Conservation (phyloP, 1,140 invertebrate genomes). For the Zaprionus ornatus region DNA sequence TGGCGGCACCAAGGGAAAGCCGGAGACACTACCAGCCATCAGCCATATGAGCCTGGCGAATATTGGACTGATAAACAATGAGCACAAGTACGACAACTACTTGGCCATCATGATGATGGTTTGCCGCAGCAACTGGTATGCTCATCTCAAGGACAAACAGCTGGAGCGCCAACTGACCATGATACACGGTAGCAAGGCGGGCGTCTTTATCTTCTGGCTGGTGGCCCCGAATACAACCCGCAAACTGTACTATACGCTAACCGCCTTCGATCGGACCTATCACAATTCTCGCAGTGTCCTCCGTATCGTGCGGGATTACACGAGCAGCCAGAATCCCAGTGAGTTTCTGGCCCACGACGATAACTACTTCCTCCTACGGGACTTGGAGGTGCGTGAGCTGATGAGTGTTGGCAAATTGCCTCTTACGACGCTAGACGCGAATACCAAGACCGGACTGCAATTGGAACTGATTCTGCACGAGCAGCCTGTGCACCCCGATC, state of each 20-base stretch:
- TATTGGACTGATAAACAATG: constrained; percentile 1
- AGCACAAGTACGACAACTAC: constrained; percentile 17
- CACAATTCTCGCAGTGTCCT: constrained; percentile 32
- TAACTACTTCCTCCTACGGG: constrained; percentile 43
- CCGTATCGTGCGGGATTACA: constrained; percentile 24
- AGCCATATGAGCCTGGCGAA: constrained; percentile 22
- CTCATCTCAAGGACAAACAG: constrained; percentile 24
- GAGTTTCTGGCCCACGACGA: constrained; percentile 25
- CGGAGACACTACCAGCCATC: neutral
- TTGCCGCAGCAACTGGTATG: constrained; percentile 33
- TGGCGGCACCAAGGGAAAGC: constrained; percentile 10
- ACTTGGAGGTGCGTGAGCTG: constrained; percentile 25
- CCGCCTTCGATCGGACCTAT: constrained; percentile 36
- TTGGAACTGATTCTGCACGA: constrained; percentile 42
- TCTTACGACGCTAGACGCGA: no score
- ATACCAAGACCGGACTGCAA: constrained; percentile 1
- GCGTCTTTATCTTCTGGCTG: constrained; percentile 49
- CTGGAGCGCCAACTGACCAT: constrained; percentile 2
- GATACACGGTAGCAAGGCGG: neutral
- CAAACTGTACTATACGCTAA: constrained; percentile 44
- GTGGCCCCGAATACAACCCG: constrained; percentile 16
- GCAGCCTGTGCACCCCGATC: neutral
- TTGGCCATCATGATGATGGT: constrained; percentile 39
- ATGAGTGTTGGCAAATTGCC: neutral
- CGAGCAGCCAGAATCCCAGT: constrained; percentile 32